Base-by-base conservation (phyloP, 1,140 invertebrate species). In the Coelopa frigida region DNA sequence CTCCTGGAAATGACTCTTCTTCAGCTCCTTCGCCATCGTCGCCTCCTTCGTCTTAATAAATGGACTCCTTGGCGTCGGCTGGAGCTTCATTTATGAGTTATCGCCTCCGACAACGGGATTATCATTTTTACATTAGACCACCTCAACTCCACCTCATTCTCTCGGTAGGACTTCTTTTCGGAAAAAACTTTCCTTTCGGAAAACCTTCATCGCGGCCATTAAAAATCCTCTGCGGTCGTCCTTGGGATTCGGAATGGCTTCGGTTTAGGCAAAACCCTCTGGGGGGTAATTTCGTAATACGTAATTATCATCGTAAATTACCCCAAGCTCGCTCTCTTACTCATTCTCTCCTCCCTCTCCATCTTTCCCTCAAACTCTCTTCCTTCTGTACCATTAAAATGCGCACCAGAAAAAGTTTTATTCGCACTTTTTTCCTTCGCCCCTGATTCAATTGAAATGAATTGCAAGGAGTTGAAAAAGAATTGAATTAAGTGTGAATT, bases 221-320 rank as follows among this genome's bases (percentile, higher is more conserved):
- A n/a, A n/a, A n/a, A n/a, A n/a, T n/a, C n/a, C n/a, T n/a, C n/a
- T n/a, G n/a, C n/a, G n/a, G n/a, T n/a, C n/a, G n/a, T n/a, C n/a
- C n/a, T n/a, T n/a, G n/a, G n/a, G n/a, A n/a, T n/a, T n/a, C n/a
- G n/a, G n/a, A n/a, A n/a, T n/a, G n/a, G n/a, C n/a, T n/a, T n/a
- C n/a, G n/a, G n/a, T n/a, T n/a, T n/a, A n/a, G n/a, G n/a, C n/a
- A n/a, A n/a, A 20, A 35, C 58, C 63, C 61, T 57, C 61, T 58
- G 54, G 61, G 61, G 61, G 61, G 61, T 53, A 59, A 63, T 63
- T 63, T 59, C 36, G 49, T 54, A 52, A 55, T 51, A 27, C 61
- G 52, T 63, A 63, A 63, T 63, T 63, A 63, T 63, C 58, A 58
- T 63, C 61, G 61, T 63, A 63, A 63, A 63, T 63, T 64, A 63